Base-by-base conservation (phyloP, 2,797 vertebrate species). In the Setipinna tenuifilis region DNA sequence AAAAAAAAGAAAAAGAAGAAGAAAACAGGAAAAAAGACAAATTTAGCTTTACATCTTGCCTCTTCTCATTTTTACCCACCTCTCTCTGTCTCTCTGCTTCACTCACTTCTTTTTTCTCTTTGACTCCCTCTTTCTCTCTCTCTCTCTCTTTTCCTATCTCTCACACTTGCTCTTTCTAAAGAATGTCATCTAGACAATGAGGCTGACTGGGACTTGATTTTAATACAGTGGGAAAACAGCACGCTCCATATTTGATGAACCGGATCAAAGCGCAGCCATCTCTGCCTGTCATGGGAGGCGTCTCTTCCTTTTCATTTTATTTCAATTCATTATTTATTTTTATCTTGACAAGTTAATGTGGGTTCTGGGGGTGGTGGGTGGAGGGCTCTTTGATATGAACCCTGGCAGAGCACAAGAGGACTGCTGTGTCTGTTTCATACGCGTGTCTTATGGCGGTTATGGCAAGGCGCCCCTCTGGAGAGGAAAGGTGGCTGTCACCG, bases 231-330 rank as follows among this genome's bases (percentile, higher is more conserved):
- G 87, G 90, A 89, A 81, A 89, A 90, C 35, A 65, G 46, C 80
- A 83, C 25, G 41, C 86, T 90, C 62, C 87, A 85, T 87, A 87
- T 90, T 89, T 89, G 90, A 88, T 90, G 88, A 89, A 89, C 87
- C 82, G 86, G 85, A 90, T 90, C 90, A 88, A 82, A 90, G 86
- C 83, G 7, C 44, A 78, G 83, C 75, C 84, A 82, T 44, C 80
- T 23, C 57, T 61, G 59, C 25, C 86, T 85, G 87, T 85, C 85
- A 82, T 82, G 84, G 61, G 80, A 86, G 82, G 25, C 44, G 6
- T 78, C 71, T 78, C 35, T 46, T 82, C 44, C 23, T 41, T 85
- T 87, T 87, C 35, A 86, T 88, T 88, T 86, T 83, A 83, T 88
- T 87, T 84, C 83, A 23, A 50, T 87, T 87, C 78, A 85, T 87